Base-by-base conservation (phyloP, 1,140 invertebrate genomes). In the Tetragonula clypearis region DNA sequence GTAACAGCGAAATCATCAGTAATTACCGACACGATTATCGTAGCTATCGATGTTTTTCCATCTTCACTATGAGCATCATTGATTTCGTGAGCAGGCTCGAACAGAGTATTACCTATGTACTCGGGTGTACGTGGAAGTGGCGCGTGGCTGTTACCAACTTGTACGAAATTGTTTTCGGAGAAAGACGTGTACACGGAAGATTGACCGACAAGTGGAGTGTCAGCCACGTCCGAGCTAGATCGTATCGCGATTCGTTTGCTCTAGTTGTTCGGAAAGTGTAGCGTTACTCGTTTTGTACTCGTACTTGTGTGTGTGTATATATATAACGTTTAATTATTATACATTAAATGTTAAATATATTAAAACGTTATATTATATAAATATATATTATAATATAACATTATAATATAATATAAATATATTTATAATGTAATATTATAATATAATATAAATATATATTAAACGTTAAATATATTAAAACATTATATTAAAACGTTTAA, bases 241-340 rank as follows among this genome's bases (percentile, higher is more conserved):
- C 49, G 62, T 68, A 30, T 66, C 58, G 53, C 65, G 65, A 30
- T 35, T 23, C 53, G 65, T 69, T 56, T 41, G 49, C 26, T 79
- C 26, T 23, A 30, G 60, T 66, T 26, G 26, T 23, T 55, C 62
- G 62, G 35, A 49, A 49, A 77, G 58, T 62, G 58, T 77, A n/a
- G 35, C 75, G 75, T 62, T 77, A 60, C 56, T n/a, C 55, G 74
- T 76, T 76, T 76, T 76, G 6, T 62, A 76, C 56, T 41, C 21
- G 74, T 30, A 30, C 30, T 30, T 30, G 30, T 30, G 30, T 30
- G 1, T 30, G 30, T 30, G 1, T 30, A 30, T 30, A 30, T 30
- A 30, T n/a, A n/a, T 30, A 30, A 30, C 30, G 30, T 30, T 30
- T 30, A 30, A 30, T 30, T 30, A 30, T 30, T 30, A 30, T 30